phyloP scores from a whole-genome alignment of 2,888 invertebrate genomes.

The Tanytarsus gracilentus region DNA sequence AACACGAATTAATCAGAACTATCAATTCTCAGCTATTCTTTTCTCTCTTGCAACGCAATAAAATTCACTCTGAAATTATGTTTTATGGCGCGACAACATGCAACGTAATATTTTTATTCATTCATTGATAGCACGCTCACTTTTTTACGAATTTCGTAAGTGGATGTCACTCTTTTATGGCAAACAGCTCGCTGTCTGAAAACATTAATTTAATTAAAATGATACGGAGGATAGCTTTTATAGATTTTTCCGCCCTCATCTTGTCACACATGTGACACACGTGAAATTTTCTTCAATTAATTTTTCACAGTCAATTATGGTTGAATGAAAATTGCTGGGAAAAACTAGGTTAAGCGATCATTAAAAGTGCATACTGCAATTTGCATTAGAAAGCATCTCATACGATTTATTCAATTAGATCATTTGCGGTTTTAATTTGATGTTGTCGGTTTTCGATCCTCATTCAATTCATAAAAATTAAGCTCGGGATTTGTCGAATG shows the following conservation, averaged over 20 bases:
- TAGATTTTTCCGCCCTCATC: background rate
- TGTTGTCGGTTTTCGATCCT: background rate
- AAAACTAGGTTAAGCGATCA: background rate
- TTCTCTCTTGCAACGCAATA: conserved; percentile 16
- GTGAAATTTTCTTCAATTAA: conserved; percentile 5
- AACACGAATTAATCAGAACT: conserved; percentile 5
- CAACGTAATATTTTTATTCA: too few species aligned
- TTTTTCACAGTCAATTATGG: conserved; percentile 5
- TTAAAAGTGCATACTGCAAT: background rate
- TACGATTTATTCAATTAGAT: background rate
- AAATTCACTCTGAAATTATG: conserved; percentile 22
- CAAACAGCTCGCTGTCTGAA: background rate
- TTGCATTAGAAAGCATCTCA: background rate
- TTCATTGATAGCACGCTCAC: too few species aligned
- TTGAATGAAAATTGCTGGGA: background rate
- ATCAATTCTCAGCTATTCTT: background rate
- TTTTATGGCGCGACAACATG: conserved; percentile 27
- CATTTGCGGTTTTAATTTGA: conserved; percentile 3
- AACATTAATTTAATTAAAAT: conserved; percentile 6
- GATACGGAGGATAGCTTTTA: conserved; percentile 5
- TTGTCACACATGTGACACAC: background rate
- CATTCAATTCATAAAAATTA: background rate
- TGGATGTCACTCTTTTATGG: background rate
- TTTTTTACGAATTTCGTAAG: background rate
- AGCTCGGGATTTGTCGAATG: background rate